Base-by-base conservation (phyloP, 2,797 vertebrate species). In the Cuniculus paca region DNA sequence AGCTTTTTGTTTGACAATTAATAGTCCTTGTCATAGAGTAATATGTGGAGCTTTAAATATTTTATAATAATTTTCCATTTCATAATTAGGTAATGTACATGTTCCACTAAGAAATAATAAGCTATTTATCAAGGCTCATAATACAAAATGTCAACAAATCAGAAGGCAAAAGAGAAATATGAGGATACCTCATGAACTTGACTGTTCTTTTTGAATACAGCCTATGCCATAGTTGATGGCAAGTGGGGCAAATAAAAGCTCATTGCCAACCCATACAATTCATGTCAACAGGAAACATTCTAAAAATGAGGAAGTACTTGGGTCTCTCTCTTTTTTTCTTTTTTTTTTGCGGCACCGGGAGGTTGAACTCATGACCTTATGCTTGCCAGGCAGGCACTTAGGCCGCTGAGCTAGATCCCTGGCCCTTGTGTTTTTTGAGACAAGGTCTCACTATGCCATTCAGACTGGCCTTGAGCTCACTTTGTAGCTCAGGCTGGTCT, bases 121-220 rank as follows among this genome's bases (percentile, higher is more conserved):
- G 58, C 19, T 20, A 80, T 2, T 70, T 78, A 86, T 60, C 31
- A 86, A 36, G 17, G 6, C 16, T 79, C 11, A 75, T 60, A 75
- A 93, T 78, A 61, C 10, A 90, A 95, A 78, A 93, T 20, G 58
- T 74, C 34, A 89, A 39, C 65, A 85, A 92, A 52, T 50, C 24
- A n/a, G 22, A 87, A 82, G 88, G 77, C 34, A 89, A 80, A 79
- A 50, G 36, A 45, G 48, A 90, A 78, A 68, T 20, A 34, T 78
- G 24, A 91, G 26, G 16, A 5, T 6, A 56, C 28, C 28, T 92
- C 42, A 54, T 24, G 52, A 72, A 50, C 42, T 6, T 50, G 13
- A 58, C 3, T 39, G 63, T 13, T 19, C 5, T 48, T 72, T 78
- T 42, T 72, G 28, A 31, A 17, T 78, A 50, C 3, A 79, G 17